A percentile compares a stretch with the other conserved stretches of the same genome.
Evolutionary conservation across 2,888 invertebrate species (phyloP).

Genomic region (Lasius fuliginosus): DNA sequence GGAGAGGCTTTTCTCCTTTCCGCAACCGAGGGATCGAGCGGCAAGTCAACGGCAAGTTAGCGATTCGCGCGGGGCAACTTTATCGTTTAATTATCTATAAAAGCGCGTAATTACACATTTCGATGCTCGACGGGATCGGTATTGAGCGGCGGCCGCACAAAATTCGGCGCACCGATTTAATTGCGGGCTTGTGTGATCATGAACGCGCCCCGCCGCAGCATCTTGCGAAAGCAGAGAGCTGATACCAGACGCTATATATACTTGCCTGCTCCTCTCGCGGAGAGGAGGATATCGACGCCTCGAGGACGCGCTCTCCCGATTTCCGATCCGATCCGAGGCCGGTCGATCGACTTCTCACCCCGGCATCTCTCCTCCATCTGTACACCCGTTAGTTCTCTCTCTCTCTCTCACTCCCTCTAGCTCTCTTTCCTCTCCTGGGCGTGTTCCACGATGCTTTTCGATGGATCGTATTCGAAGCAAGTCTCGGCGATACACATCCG

Average conservation of each 20-base stretch:
- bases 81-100: slow-evolving; percentile 70
- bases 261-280: slow-evolving; percentile 2
- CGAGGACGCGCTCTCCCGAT: slow-evolving; percentile 68
- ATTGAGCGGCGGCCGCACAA: slow-evolving; percentile 53
- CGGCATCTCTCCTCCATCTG: slow-evolving; percentile 61
- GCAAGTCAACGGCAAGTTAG: neutral
- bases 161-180: slow-evolving; percentile 67
- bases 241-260: slow-evolving; percentile 1
- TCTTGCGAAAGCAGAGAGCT: slow-evolving; percentile 48
- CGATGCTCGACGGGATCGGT: slow-evolving; percentile 26
- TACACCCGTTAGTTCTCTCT: slow-evolving; percentile 25
- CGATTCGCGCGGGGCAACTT: slow-evolving; percentile 31
- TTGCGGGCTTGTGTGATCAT: slow-evolving; percentile 63
- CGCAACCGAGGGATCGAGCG: neutral
- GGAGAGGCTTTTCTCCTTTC: neutral
- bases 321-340: slow-evolving; percentile 37
- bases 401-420: slow-evolving; percentile 23
- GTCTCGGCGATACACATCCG: slow-evolving; percentile 71
- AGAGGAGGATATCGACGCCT: slow-evolving; percentile 62
- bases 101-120: slow-evolving; percentile 56
- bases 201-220: slow-evolving; percentile 39
- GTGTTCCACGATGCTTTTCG: slow-evolving; percentile 75
- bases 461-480: slow-evolving; percentile 51
- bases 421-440: slow-evolving; percentile 61
- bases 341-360: slow-evolving; percentile 67